Conservation (phyloP, 2,113 vertebrate species). For the Ondatra zibethicus region DNA sequence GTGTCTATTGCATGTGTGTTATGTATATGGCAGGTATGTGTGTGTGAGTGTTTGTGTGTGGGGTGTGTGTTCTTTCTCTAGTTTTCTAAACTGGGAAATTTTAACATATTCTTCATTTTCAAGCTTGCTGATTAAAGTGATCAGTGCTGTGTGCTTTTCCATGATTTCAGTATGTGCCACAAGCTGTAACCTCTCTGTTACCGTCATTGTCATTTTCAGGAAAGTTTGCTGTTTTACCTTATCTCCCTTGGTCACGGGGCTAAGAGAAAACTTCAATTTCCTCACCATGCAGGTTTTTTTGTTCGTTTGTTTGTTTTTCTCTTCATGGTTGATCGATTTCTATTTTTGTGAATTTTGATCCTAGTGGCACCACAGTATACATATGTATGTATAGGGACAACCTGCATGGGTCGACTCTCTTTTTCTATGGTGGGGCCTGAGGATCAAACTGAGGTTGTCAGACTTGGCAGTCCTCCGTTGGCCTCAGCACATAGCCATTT, state of each 20-base stretch:
- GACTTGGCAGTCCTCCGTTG: neutral
- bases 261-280: neutral
- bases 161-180: neutral
- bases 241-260: neutral
- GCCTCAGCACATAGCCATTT: too few species aligned
- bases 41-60: neutral
- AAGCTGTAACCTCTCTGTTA: neutral
- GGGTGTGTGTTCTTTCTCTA: neutral
- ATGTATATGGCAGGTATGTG: neutral
- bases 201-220: neutral
- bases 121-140: neutral
- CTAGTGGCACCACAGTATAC: neutral
- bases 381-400: neutral
- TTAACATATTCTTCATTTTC: neutral
- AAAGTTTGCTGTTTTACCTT: neutral
- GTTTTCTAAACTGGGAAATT: neutral
- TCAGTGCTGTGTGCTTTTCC: slow-evolving; percentile 9
- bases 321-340: neutral
- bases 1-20: neutral
- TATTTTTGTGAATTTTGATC: neutral
- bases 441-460: neutral
- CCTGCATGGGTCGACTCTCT: too few species aligned
- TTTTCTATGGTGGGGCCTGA: neutral
- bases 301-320: neutral
- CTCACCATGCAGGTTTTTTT: neutral